Evolutionary conservation across 2,797 vertebrate species (phyloP), one percentile per base, ranked within the genome.

Genomic region (Momotus momota): DNA sequence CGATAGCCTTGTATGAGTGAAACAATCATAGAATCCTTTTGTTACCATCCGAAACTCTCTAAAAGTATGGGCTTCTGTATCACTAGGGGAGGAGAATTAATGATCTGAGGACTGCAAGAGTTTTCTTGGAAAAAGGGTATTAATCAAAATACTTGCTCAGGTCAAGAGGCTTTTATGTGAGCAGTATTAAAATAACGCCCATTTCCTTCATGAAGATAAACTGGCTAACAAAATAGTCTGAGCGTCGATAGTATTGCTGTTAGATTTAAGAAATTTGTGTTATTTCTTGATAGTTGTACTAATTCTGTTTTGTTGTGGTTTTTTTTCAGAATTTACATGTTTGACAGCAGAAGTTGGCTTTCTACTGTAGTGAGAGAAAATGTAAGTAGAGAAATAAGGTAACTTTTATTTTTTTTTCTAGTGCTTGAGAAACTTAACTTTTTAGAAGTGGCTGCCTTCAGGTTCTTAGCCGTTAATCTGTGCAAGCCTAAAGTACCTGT

Each of bases 271-370:
- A 64, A 92, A 41, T 11, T 3, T 0, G 1, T 77, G 23, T 4
- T 79, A 21, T 71, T 88, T 55, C 26, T 38, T 66, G 54, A 31
- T 66, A 48, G 75, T 25, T 49, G 4, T 46, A 78, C 57, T 94
- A 72, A 96, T 85, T 93, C n/a, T 88, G 14, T 33, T 79, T 62
- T 86, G 43, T 9, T 71, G 55, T 58, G 18, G 9, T 57, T 48
- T 52, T 85, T 66, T 23, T 29, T 17, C 81, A 95, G 94, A 93
- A 97, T 94, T 97, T 97, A 91, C 94, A 96, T 96, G 93, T 97
- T 96, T 94, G 96, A 95, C 89, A 96, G 85, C 93, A 96, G 94
- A 96, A 96, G 84, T 95, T 94, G 87, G 67, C 82, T 97, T 96
- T 96, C 95, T 87, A 95, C 93, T 94, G 75, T 77, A 97, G 92